Base-by-base conservation (phyloP, 2,888 invertebrate genomes). In the Andrena flavipes region DNA sequence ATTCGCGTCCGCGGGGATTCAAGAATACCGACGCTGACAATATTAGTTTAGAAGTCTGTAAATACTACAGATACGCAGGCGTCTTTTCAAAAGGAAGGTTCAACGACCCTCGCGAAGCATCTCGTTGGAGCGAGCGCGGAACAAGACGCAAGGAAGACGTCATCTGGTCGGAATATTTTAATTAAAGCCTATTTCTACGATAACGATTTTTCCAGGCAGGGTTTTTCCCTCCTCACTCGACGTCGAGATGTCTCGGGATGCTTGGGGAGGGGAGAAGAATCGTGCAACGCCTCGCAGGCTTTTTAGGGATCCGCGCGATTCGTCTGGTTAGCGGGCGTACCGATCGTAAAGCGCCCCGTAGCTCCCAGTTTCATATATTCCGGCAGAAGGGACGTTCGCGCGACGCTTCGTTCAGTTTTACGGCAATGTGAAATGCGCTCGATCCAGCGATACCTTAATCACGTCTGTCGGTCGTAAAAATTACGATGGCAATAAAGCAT, bases 161-260 rank as follows among this genome's bases (percentile, higher is more conserved):
- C 88, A 79, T 76, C 72, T 80, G 69, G 69, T 23, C 56, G 65
- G 81, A 81, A 89, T 87, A 84, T 84, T 89, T 88, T 87, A 87
- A 87, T 87, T 88, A 88, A 84, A 80, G 74, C 70, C 80, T 68
- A 84, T 87, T 87, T 75, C 80, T 78, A 75, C 78, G 82, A 80
- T 69, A 79, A 80, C 83, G 84, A 75, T 77, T 82, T 76, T 82
- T 76, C 60, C 69, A 20, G 74, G 51, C 62, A 71, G 51, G 62
- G 63, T 10, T 56, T 60, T 59, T 20, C 42, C 35, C 59, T 60
- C 59, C 67, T 54, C 59, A 54, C 56, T 69, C 63, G 72, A 42
- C 56, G 71, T 60, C 65, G 65, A 68, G 74, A 71, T 33, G 69
- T 67, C 49, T 16, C 59, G 60, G n/a, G 65, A 60, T 29, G 51